Base-by-base conservation (phyloP, 2,797 vertebrate genomes). In the Cossypha heuglini region DNA sequence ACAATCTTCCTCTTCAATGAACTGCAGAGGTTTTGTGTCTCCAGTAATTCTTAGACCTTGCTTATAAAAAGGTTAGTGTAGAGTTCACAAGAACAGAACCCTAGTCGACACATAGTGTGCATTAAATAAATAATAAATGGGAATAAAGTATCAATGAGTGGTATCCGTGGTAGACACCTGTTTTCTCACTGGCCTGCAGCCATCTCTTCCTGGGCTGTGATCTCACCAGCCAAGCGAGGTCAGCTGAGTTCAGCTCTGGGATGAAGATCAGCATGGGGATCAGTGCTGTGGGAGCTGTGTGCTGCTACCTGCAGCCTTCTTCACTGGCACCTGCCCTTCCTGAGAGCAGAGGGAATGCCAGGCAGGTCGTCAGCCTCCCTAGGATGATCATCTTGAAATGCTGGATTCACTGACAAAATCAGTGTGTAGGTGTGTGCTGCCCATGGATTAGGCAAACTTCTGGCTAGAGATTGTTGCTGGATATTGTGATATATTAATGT, bases 81-180 rank as follows among this genome's bases (percentile, higher is more conserved):
- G 66, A 67, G 59, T 51, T 94, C 86, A 73, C 78, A 42, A 28
- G 28, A 94, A 63, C 83, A 86, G 40, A 83, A 62, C 68, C 43
- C 61, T 59, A n/a, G 78, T 46, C 0, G 48, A 92, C 81, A 86
- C 64, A 16, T 33, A 49, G 62, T 20, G 35, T 73, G 75, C 86
- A 90, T 86, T 73, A 67, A 79, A 91, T 96, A 92, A 97, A 94
- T 96, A 94, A 95, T 94, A 78, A 77, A 97, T 79, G 77, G 62
- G 84, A 95, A 89, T 75, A 48, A 94, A 89, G 77, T 82, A 92
- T 95, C 94, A 74, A 91, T 93, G 90, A 85, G 86, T 26, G 68
- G 72, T 87, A 83, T 93, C 88, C 66, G 1, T 86, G 82, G 81
- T 73, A 86, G 66, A 88, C 84, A 86, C 78, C 95, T 95, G 94